Base-by-base conservation (phyloP, 2,888 invertebrate species). In the Mamestra brassicae region DNA sequence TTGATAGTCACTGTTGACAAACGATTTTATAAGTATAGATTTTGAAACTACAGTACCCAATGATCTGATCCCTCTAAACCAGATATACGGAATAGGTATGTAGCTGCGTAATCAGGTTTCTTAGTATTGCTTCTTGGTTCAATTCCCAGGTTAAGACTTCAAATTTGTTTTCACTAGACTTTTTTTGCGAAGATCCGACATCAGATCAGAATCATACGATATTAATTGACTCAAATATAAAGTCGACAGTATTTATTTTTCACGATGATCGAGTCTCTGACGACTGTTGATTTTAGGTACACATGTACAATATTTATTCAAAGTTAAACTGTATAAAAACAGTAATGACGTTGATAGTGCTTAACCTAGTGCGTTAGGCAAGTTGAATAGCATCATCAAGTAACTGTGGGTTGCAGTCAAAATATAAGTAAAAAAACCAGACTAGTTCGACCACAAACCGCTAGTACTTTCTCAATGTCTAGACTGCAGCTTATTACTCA, bases 401-500 rank as follows among this genome's bases (percentile, higher is more conserved):
- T 71, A 47, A 34, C 15, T 42, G 47, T 50, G 11, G 36, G 15
- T 42, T n/a, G 0, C 10, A n/a, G 6, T 17, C 42, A 52, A 65
- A 45, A 64, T 63, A 64, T 62, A 54, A 26, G 17, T 17, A 52
- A 52, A 47, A 42, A 60, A 55, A n/a, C 5, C 11, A 26, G 11
- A 42, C n/a, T 7, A n/a, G 13, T 3, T 45, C 5, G 3, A 7
- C 34, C 34, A 36, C 63, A 54, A n/a, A 69, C 69, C 26, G 42
- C 54, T 76, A 54, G n/a, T 60, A 52, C 76, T 67, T 80, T 80
- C 62, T 26, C 38, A 11, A 55, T 55, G 60, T 75, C 63, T 80
- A 80, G 75, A 67, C 63, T 38, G 26, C n/a, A 60, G 26, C 7
- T 58, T 36, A 57, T 62, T 52, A 60, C 45, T 52, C 58, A 34